phyloP scores from a whole-genome alignment of 2,888 invertebrate species.

The Caenorhabditis sp. region DNA sequence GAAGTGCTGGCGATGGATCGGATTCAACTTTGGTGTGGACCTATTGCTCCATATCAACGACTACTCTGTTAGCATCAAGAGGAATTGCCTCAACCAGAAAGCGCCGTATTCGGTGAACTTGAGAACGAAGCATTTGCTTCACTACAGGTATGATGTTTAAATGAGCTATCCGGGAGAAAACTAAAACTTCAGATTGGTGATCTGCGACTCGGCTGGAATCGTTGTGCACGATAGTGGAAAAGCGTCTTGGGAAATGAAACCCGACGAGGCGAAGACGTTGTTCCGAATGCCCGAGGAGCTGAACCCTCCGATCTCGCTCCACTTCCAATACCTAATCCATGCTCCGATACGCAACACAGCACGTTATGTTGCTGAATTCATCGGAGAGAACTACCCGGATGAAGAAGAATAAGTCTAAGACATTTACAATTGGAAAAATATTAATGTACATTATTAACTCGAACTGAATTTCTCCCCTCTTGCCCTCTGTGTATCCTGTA shows the following conservation, averaged over 20 bases:
- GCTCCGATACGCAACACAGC: conserved; percentile 11
- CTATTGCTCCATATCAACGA: conserved; percentile 68
- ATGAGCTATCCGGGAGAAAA: too few relatives aligned
- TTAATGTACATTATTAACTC: too few relatives aligned
- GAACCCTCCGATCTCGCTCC: conserved; percentile 62
- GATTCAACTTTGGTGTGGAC: conserved; percentile 77
- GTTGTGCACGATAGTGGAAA: conserved; percentile 47
- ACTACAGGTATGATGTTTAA: conserved; percentile 76
- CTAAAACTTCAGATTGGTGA: conserved; percentile 50
- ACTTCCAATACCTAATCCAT: conserved; percentile 64
- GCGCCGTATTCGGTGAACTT: conserved; percentile 69
- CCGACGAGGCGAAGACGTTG: conserved; percentile 45
- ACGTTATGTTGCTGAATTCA: conserved; percentile 15
- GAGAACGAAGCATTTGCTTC: conserved; percentile 54
- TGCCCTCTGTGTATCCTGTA: not conserved
- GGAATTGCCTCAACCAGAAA: conserved; percentile 67
- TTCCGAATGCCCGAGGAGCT: conserved; percentile 50
- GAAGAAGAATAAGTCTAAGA: not conserved
- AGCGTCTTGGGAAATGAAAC: conserved; percentile 35
- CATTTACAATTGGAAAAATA: too few relatives aligned
- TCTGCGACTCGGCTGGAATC: conserved; percentile 38
- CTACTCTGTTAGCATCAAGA: conserved; percentile 63
- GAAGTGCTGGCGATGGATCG: conserved; percentile 79
- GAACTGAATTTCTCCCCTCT: not conserved
- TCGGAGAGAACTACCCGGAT: not conserved